These are phyloP conservation scores for Fringilla coelebs DNA, from an alignment of 2,797 vertebrate genomes.

Conservation along the genomic window DNA sequence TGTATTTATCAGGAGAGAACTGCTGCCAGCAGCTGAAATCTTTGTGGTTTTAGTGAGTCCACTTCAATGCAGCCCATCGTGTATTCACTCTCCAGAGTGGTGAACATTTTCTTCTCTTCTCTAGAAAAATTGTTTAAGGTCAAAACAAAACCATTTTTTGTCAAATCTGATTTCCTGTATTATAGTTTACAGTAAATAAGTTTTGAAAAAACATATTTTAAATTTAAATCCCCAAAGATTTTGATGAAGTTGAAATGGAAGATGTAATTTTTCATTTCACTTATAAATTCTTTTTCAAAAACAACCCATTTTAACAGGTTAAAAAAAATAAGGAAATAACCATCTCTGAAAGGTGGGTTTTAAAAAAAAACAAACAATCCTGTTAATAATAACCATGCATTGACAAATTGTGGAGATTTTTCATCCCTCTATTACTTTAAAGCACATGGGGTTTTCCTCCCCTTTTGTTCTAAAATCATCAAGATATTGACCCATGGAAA, in stretches of 20 bases:
- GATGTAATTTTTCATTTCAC: background rate
- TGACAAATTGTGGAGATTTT: accelerated
- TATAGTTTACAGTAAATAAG: background rate
- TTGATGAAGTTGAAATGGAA: background rate
- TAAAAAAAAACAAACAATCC: background rate
- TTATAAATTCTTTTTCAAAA: background rate
- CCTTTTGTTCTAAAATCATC: background rate
- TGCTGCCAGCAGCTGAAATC: background rate
- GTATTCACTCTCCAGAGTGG: background rate
- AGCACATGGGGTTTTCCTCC: accelerated
- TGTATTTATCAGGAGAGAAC: background rate
- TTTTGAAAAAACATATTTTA: background rate
- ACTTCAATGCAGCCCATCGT: background rate
- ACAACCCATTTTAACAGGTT: background rate
- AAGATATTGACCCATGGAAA: background rate
- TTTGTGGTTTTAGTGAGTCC: background rate
- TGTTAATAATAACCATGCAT: background rate
- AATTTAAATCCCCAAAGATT: background rate
- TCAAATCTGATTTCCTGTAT: background rate
- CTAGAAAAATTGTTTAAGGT: background rate
- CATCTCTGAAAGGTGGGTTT: accelerated
- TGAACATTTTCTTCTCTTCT: background rate
- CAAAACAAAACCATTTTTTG: background rate
- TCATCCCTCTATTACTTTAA: background rate
- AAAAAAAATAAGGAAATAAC: background rate